Percentiles rank a stretch among this genome's conserved stretches.
Evolutionary conservation across 1,140 invertebrate genomes (phyloP).

Genomic region (Trinorchestia longiramus): DNA sequence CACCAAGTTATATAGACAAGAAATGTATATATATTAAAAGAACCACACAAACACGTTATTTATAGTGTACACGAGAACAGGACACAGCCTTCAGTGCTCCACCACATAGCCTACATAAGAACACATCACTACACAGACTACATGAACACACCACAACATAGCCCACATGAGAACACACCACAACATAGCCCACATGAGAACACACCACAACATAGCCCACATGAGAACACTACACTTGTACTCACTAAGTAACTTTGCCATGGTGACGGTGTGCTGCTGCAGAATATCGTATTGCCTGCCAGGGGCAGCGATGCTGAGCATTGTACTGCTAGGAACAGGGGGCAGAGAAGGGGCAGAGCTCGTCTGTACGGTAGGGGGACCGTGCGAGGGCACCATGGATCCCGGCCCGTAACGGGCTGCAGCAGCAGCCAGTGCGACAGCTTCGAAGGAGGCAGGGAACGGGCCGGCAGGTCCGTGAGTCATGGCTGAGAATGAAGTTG

Average conservation of each 20-base stretch:
- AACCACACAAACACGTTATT: too few species aligned
- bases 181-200: background rate
- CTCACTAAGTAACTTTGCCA: background rate
- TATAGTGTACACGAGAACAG: too few species aligned
- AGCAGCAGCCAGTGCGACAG: background rate
- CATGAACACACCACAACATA: background rate
- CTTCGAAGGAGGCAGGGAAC: slow-evolving; percentile 2
- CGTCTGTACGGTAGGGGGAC: background rate
- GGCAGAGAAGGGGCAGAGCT: background rate
- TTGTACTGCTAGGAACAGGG: background rate
- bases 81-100: too few species aligned
- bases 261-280: slow-evolving; percentile 4
- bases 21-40: too few species aligned
- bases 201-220: background rate
- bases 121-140: too few species aligned
- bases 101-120: too few species aligned
- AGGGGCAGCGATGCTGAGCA: background rate
- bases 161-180: background rate
- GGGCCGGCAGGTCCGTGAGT: background rate
- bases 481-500: background rate
- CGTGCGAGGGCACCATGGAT: background rate
- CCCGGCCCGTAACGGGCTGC: slow-evolving; percentile 18
- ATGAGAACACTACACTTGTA: background rate
- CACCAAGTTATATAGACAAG: too few species aligned
- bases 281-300: background rate